Conservation (phyloP, 1,140 invertebrate genomes). For the Drosophila pachea region DNA sequence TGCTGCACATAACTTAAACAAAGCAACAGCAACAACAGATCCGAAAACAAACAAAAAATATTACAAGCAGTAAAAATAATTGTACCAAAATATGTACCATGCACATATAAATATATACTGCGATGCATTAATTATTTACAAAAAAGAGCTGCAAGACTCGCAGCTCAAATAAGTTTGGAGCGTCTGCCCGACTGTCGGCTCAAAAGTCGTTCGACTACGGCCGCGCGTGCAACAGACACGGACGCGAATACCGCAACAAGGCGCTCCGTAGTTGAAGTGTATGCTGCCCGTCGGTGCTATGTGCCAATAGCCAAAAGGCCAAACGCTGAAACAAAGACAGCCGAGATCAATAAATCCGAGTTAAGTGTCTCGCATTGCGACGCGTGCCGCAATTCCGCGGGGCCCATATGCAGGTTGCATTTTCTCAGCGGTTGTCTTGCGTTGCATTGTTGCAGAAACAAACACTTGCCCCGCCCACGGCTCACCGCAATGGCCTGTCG, state of each 20-base stretch:
- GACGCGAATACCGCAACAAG: conserved; percentile 23
- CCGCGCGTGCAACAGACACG: conserved; percentile 53
- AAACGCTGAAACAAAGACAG: conserved; percentile 9
- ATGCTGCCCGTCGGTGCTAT: conserved; percentile 25
- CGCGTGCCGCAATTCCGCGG: conserved; percentile 26
- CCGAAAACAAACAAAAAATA: conserved; percentile 28
- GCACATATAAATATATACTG: background rate
- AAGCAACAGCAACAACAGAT: conserved; percentile 29
- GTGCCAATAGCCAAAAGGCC: conserved; percentile 23
- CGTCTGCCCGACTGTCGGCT: conserved; percentile 27
- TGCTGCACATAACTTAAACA: conserved; percentile 47
- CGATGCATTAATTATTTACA: background rate
- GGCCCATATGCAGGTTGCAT: conserved; percentile 22
- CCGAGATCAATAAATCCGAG: conserved; percentile 63
- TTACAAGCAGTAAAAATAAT: conserved; percentile 11
- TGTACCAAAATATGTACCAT: conserved; percentile 16
- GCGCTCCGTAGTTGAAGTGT: conserved; percentile 1
- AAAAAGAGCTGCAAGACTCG: conserved; percentile 20
- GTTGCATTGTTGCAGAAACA: conserved; percentile 30
- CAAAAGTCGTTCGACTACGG: conserved; percentile 46
- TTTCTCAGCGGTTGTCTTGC: conserved; percentile 34
- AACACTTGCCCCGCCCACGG: background rate
- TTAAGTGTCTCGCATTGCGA: conserved; percentile 45
- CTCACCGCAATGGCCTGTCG: conserved; percentile 50
- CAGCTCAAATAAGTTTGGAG: conserved; percentile 46